Evolutionary conservation across 2,797 vertebrate genomes (phyloP), one percentile per base, ranked within the genome.

Genomic region (Naso thynnoides): DNA sequence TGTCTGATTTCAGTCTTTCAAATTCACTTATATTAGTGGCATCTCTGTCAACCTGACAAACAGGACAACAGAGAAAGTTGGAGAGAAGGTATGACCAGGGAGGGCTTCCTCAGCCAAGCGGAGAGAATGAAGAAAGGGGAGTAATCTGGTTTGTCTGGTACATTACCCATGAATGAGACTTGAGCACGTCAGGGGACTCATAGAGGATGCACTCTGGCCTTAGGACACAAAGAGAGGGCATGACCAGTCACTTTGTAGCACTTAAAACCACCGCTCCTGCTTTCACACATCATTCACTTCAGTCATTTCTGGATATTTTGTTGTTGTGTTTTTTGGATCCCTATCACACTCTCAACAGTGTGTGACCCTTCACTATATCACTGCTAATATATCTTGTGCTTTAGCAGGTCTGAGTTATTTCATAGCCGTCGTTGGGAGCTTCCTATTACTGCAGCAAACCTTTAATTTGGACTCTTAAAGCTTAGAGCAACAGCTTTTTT

Each of bases 101-200:
- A 76, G 66, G 63, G 66, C 76, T 85, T 85, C 76, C 76, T 81
- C 59, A 44, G 81, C 77, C 81, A 81, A 89, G 79, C 45, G 49
- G 71, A 82, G 74, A 82, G 76, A 81, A 80, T 75, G 86, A 89
- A 87, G 87, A 87, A 84, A 82, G 76, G 70, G 78, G 80, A 89
- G 85, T 93, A 88, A 93, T 93, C 89, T 90, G 81, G 88, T 92
- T 89, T 93, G 90, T 94, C 91, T 94, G 94, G 83, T 94, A 94
- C 91, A 94, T 94, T 95, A 94, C 80, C 90, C 85, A 83, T 94
- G 94, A 95, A 95, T 94, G 92, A 92, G 86, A 73, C 79, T 87
- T 81, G 78, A 90, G 90, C 86, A 89, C 85, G 80, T 92, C 74
- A 76, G 83, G 81, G 87, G 91, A 84, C 90, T 90, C 84, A 72